A percentile compares a stretch with the other conserved stretches of the same genome.
phyloP scores from a whole-genome alignment of 2,113 vertebrate genomes.

The Illadopsis cleaveri region DNA sequence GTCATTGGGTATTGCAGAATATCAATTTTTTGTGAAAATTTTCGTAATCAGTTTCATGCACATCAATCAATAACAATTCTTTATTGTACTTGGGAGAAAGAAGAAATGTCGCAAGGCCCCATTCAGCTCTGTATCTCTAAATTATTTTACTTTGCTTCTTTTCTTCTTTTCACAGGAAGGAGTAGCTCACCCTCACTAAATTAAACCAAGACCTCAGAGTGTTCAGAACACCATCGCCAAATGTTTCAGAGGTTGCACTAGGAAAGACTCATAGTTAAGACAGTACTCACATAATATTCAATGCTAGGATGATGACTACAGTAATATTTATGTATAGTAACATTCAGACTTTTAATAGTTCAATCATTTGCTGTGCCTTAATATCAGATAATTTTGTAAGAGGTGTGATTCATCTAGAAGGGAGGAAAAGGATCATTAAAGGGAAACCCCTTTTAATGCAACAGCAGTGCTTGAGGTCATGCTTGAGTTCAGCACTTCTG shows the following conservation, averaged over 20 bases:
- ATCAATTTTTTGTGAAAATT: neutral
- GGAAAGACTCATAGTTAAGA: neutral
- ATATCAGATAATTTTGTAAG: neutral
- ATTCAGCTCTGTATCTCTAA: neutral
- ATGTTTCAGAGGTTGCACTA: neutral
- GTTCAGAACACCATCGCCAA: neutral
- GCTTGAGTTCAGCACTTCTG: neutral
- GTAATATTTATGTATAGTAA: neutral
- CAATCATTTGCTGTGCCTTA: neutral
- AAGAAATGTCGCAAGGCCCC: neutral
- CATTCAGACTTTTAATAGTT: neutral
- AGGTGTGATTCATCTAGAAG: constrained; percentile 41
- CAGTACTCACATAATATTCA: neutral
- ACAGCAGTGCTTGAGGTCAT: constrained; percentile 30
- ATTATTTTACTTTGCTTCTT: neutral
- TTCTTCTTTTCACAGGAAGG: neutral
- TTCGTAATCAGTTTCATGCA: neutral
- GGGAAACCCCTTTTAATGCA: constrained; percentile 62
- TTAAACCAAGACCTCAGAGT: neutral
- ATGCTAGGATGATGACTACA: neutral
- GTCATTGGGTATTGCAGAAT: neutral
- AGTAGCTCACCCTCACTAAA: neutral
- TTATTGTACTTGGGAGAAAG: neutral
- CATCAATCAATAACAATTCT: neutral
- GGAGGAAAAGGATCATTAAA: constrained; percentile 50